Conservation (phyloP, 2,888 invertebrate species). For the Drosophila setosimentum region DNA sequence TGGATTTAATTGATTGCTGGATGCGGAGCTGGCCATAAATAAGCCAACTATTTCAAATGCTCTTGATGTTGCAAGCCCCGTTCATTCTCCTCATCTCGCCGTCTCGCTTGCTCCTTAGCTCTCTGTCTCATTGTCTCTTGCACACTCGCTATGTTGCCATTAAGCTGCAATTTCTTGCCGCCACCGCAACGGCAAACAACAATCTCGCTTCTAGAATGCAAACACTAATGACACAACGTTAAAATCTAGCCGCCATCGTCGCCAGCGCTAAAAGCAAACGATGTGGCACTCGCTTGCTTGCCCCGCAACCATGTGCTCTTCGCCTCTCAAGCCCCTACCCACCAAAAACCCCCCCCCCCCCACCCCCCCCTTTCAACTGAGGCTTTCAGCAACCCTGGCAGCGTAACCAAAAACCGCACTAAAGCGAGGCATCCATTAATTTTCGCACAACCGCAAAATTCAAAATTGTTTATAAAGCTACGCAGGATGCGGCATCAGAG, state of each 20-base stretch:
- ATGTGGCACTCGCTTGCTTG: constrained; percentile 43
- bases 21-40: constrained; percentile 38
- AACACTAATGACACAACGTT: constrained; percentile 82
- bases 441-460: constrained; percentile 83
- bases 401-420: constrained; percentile 73
- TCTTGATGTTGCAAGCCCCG: constrained; percentile 20
- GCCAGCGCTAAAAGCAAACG: constrained; percentile 67
- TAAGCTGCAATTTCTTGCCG: constrained; percentile 63
- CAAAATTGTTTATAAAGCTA: constrained; percentile 83
- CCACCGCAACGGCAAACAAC: constrained; percentile 70
- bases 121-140: neutral
- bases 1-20: constrained; percentile 69
- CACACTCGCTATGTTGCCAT: constrained; percentile 29
- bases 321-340: no score
- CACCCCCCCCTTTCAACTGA: no score
- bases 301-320: constrained; percentile 41
- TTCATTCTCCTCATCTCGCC: neutral
- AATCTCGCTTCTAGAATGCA: constrained; percentile 74
- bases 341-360: no score
- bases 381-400: constrained; percentile 47
- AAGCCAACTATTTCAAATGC: constrained; percentile 40
- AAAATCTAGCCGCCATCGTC: constrained; percentile 73
- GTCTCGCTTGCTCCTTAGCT: neutral
- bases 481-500: constrained; percentile 72
- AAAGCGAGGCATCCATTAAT: constrained; percentile 83